Percentiles rank a stretch among this genome's conserved stretches.
These are phyloP conservation scores for Beris morrisii DNA, from an alignment of 2,888 invertebrate species.

Conservation along the genomic window DNA sequence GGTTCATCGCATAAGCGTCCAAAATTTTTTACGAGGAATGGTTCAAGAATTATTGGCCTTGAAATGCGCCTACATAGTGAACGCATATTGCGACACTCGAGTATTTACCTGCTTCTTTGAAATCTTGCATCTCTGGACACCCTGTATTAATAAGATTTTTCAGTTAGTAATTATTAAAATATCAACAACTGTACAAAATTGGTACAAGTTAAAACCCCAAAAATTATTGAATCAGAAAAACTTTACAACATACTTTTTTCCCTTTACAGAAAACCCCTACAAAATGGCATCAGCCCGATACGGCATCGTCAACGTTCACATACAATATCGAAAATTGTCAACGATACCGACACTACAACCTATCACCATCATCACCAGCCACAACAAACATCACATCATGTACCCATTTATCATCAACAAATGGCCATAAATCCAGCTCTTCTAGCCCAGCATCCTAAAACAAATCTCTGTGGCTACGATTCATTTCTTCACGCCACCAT, in stretches of 20 bases:
- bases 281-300: slow-evolving; percentile 51
- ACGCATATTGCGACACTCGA: too few relatives aligned
- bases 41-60: too few relatives aligned
- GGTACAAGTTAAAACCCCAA: too few relatives aligned
- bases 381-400: slow-evolving; percentile 59
- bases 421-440: slow-evolving; percentile 64
- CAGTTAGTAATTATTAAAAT: too few relatives aligned
- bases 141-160: too few relatives aligned
- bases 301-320: slow-evolving; percentile 54
- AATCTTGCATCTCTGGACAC: too few relatives aligned
- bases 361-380: slow-evolving; percentile 46
- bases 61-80: too few relatives aligned
- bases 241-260: not conserved
- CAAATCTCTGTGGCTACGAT: slow-evolving; percentile 61
- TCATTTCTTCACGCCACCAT: slow-evolving; percentile 67
- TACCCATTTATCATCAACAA: slow-evolving; percentile 64
- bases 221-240: too few relatives aligned
- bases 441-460: slow-evolving; percentile 55
- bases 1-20: too few relatives aligned
- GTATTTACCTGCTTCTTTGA: too few relatives aligned
- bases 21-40: too few relatives aligned
- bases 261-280: slow-evolving; percentile 60
- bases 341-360: slow-evolving; percentile 41
- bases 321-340: slow-evolving; percentile 54
- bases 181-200: too few relatives aligned